Percentiles rank a stretch among this genome's conserved stretches.
Conservation (phyloP, 2,797 vertebrate species). For the Phylloscopus collybita region DNA sequence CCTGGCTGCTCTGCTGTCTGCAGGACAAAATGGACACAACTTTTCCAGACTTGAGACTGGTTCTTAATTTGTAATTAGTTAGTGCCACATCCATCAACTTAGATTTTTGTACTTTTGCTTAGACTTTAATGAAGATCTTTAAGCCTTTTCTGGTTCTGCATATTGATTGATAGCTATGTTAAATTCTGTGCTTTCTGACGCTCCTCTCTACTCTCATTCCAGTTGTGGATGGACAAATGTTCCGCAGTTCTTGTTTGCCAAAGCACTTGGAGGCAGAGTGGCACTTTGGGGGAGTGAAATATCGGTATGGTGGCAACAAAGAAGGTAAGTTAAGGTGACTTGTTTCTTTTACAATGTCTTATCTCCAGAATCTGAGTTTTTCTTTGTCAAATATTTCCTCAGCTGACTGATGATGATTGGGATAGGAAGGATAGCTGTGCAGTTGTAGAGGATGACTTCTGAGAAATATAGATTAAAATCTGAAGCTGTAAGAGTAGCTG, state of each 20-base stretch:
- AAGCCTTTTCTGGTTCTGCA: background rate
- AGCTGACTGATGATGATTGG: background rate
- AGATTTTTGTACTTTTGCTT: background rate
- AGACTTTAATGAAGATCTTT: background rate
- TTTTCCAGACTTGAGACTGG: background rate
- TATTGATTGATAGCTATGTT: background rate
- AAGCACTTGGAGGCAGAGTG: conserved; percentile 91
- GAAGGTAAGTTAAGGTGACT: conserved; percentile 82
- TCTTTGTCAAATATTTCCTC: background rate
- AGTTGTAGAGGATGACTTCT: background rate
- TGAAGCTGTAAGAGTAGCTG: background rate
- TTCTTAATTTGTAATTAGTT: background rate
- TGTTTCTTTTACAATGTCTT: background rate
- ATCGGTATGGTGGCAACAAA: conserved; percentile 91
- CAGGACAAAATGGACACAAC: background rate
- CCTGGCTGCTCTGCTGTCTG: background rate
- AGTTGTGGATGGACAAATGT: conserved; percentile 81
- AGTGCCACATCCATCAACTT: background rate
- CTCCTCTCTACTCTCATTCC: conserved; percentile 25
- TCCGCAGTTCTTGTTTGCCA: conserved; percentile 94
- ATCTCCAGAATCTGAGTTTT: background rate
- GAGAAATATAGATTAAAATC: background rate
- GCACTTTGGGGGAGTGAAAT: conserved; percentile 91
- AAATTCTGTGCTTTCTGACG: background rate
- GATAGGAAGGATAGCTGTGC: background rate